phyloP scores from a whole-genome alignment of 2,113 vertebrate genomes.

The Rhynchopsitta pachyrhyncha region DNA sequence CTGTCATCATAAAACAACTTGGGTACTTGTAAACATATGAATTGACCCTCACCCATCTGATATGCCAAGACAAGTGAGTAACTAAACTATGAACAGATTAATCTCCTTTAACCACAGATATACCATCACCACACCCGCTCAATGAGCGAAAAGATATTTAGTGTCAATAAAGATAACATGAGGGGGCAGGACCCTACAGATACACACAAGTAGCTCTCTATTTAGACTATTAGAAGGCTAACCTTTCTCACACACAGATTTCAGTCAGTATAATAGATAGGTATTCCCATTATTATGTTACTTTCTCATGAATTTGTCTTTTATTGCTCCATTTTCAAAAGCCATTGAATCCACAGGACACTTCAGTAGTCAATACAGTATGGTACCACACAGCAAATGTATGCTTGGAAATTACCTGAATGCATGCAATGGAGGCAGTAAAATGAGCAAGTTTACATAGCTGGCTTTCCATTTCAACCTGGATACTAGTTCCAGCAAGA shows the following conservation, averaged over 20 bases:
- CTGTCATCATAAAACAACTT: background rate
- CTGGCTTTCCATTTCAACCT: background rate
- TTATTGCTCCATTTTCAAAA: background rate
- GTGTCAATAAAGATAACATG: background rate
- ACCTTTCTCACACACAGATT: background rate
- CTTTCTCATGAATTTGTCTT: background rate
- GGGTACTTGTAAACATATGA: background rate
- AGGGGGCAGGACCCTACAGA: accelerated
- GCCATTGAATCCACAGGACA: background rate
- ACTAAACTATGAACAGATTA: background rate
- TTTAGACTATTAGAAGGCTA: background rate
- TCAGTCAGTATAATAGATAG: background rate
- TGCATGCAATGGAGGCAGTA: background rate
- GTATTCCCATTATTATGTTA: background rate
- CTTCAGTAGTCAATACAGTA: background rate
- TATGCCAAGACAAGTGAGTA: background rate
- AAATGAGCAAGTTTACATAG: background rate
- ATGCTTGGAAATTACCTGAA: background rate
- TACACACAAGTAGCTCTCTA: background rate
- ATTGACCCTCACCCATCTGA: background rate
- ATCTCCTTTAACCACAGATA: background rate
- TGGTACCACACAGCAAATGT: background rate
- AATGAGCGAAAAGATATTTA: background rate
- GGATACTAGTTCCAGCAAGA: background rate
- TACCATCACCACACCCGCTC: background rate